Percentiles rank a stretch among this genome's conserved stretches.
Conservation (phyloP, 2,888 invertebrate genomes). For the Ophraella communa region DNA sequence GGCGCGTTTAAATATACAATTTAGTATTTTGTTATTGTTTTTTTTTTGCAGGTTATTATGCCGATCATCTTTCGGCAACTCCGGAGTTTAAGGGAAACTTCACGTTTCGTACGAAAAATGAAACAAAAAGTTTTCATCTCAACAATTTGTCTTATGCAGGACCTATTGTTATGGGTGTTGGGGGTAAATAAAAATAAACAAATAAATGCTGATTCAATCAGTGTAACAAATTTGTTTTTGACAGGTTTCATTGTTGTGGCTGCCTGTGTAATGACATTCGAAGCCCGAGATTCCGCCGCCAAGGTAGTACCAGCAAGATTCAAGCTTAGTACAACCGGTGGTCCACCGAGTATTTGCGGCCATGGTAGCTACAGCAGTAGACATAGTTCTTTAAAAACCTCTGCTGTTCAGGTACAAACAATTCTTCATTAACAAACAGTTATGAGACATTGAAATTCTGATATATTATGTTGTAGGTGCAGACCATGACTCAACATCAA, state of each 20-base stretch:
- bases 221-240: too few relatives aligned
- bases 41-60: conserved; percentile 74
- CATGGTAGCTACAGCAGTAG: conserved; percentile 40
- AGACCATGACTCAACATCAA: conserved; percentile 36
- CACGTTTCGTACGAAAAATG: conserved; percentile 80
- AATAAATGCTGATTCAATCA: too few relatives aligned
- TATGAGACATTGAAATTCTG: conserved; percentile 6
- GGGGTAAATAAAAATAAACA: conserved; percentile 67
- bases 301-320: conserved; percentile 85
- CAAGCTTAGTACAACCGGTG: conserved; percentile 57
- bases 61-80: conserved; percentile 79
- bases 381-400: conserved; percentile 54
- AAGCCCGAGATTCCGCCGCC: conserved; percentile 92
- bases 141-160: conserved; percentile 95
- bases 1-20: too few relatives aligned
- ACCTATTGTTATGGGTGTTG: conserved; percentile 96
- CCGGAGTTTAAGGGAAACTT: conserved; percentile 81
- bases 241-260: conserved; percentile 93
- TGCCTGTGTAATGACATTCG: conserved; percentile 98
- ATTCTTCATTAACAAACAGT: background rate
- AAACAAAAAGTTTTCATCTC: conserved; percentile 82
- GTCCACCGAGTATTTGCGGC: conserved; percentile 38
- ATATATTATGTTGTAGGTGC: conserved; percentile 52
- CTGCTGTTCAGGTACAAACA: conserved; percentile 52
- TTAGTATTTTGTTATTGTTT: background rate